Conservation (phyloP, 2,797 vertebrate species). For the Falco novaeseelandiae region DNA sequence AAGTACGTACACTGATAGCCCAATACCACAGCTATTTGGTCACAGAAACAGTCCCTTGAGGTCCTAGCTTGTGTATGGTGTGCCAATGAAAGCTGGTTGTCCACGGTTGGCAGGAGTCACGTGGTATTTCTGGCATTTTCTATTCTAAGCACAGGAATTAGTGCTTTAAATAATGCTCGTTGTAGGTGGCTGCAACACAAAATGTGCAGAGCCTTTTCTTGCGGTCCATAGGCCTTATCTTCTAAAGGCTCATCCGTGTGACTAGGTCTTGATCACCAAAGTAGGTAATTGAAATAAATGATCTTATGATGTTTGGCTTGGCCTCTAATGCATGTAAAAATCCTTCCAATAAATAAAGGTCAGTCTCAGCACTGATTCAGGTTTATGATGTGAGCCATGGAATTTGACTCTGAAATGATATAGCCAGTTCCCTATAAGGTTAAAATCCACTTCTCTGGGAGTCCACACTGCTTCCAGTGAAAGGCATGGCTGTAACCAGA, state of each 20-base stretch:
- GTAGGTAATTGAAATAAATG: neutral
- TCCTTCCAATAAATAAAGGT: neutral
- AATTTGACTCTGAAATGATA: neutral
- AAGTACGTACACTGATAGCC: neutral
- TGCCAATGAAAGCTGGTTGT: conserved; percentile 38
- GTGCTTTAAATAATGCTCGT: conserved; percentile 1
- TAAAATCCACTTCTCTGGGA: neutral
- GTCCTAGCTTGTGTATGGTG: neutral
- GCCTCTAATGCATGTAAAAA: neutral
- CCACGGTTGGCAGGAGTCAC: neutral
- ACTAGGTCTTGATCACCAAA: neutral
- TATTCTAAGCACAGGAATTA: conserved; percentile 47
- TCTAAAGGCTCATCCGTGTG: neutral
- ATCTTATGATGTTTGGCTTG: neutral
- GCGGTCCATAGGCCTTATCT: neutral
- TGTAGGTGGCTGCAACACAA: neutral
- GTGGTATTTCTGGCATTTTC: conserved; percentile 17
- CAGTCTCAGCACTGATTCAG: neutral
- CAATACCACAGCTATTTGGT: neutral
- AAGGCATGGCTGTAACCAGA: neutral
- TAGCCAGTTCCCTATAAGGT: neutral
- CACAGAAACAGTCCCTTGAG: conserved; percentile 7
- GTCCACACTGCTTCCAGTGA: neutral
- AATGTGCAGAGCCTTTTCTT: neutral
- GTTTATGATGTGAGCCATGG: neutral